Base-by-base conservation (phyloP, 2,888 invertebrate genomes). In the Campoletis raptor region DNA sequence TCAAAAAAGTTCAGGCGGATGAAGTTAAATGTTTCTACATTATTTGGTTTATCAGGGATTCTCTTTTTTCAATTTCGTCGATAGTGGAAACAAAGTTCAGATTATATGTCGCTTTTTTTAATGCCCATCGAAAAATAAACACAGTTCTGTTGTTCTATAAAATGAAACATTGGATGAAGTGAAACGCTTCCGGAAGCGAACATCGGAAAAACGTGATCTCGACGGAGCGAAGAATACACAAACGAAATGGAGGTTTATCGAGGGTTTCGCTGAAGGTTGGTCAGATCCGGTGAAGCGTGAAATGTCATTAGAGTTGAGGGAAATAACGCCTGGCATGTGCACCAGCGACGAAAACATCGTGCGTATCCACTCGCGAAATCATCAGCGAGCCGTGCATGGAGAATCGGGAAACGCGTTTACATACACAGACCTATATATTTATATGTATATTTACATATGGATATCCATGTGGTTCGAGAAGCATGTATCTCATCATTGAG, bases 341-440 rank as follows among this genome's bases (percentile, higher is more conserved):
- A 30, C 66, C 67, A 64, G n/a, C 64, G 36, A 40, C 45, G 48
- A 85, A 77, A 81, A 73, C 76, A 80, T 76, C 69, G 79, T 82
- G 81, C 61, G 73, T 78, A 74, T 82, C 73, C 67, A 78, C 81
- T 78, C 67, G 54, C 57, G 48, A 69, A 85, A 78, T 81, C 45
- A 82, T 67, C 67, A 81, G 8, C 64, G 61, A 52, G 67, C 61
- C 66, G 48, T 37, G 40, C 61, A 61, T 64, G 74, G 30, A 40
- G 69, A 80, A 76, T 80, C 61, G 57, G 57, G 30, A 57, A 69
- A 52, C 21, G 15, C 8, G 30, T 37, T 9, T 6, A n/a, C 45
- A 30, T 64, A 36, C 48, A 15, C 48, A n/a, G n/a, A n/a, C n/a
- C n/a, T n/a, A 15, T 5, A 15, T 6, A 18, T 48, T 15, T 48